Percentiles rank a stretch among this genome's conserved stretches.
phyloP scores from a whole-genome alignment of 2,797 vertebrate species.

The Sebastiscus albofasciatus region DNA sequence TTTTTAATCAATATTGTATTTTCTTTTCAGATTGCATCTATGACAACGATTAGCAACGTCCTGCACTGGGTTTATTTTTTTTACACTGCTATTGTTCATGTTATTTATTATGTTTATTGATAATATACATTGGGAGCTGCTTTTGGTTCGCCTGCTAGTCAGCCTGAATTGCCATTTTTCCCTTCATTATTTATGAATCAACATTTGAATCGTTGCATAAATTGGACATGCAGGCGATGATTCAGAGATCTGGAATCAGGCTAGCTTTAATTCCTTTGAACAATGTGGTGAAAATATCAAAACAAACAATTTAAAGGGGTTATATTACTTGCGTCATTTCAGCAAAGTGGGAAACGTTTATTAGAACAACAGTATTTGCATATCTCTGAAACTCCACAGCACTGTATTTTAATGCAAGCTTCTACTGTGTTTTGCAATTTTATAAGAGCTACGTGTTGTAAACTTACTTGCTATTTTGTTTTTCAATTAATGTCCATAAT shows the following conservation, averaged over 20 bases:
- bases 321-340: neutral
- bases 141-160: neutral
- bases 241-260: neutral
- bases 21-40: slow-evolving; percentile 89
- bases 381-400: neutral
- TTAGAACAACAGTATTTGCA: slow-evolving; percentile 58
- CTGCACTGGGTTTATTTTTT: neutral
- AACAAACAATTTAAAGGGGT: neutral
- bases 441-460: neutral
- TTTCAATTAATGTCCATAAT: neutral
- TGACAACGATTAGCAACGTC: slow-evolving; percentile 85
- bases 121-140: neutral
- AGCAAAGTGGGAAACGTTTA: slow-evolving; percentile 5
- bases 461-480: neutral
- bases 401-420: neutral
- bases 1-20: neutral
- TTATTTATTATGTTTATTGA: slow-evolving; percentile 68
- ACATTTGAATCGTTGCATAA: neutral
- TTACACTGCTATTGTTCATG: slow-evolving; percentile 18
- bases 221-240: neutral
- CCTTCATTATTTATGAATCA: slow-evolving; percentile 11
- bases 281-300: slow-evolving; percentile 18
- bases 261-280: slow-evolving; percentile 14
- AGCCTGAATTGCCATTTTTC: neutral
- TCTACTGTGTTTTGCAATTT: neutral